Percentiles rank a stretch among this genome's conserved stretches.
Conservation (phyloP, 2,113 vertebrate species). For the Eclectus roratus region DNA sequence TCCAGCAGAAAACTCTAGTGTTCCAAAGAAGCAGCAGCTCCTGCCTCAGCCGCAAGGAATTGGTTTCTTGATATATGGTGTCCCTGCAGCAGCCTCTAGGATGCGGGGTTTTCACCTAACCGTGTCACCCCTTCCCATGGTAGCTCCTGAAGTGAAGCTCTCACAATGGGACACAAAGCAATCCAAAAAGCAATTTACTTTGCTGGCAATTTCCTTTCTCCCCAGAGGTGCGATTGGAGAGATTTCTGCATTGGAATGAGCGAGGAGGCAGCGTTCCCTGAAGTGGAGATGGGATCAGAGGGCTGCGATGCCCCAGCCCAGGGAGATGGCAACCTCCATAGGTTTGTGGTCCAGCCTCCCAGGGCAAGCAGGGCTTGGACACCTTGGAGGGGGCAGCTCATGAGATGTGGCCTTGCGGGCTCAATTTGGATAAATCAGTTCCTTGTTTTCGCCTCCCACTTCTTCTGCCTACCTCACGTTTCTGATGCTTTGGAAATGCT, state of each 20-base stretch:
- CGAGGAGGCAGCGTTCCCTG: accelerated
- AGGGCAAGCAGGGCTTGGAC: not conserved
- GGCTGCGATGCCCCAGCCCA: not conserved
- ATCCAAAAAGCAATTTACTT: conserved; percentile 61
- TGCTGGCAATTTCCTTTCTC: conserved; percentile 1
- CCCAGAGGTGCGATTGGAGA: not conserved
- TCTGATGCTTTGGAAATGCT: not conserved
- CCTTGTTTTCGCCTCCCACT: not conserved
- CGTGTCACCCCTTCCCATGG: not conserved
- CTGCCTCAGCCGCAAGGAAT: not conserved
- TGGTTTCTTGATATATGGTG: conserved; percentile 9
- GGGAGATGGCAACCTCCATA: accelerated
- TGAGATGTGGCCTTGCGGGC: not conserved
- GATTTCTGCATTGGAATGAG: not conserved
- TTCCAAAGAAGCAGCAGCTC: not conserved
- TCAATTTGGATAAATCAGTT: accelerated
- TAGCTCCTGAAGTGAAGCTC: conserved; percentile 15
- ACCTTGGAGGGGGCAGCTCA: not conserved
- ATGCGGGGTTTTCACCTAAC: not conserved
- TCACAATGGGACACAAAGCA: conserved; percentile 42
- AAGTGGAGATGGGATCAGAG: not conserved
- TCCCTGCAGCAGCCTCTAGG: not conserved
- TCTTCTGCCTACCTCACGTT: not conserved
- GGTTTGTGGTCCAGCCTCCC: not conserved
- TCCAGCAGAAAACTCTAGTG: conserved; percentile 12